Evolutionary conservation across 2,113 vertebrate species (phyloP).

Genomic region (Saccopteryx leptura): DNA sequence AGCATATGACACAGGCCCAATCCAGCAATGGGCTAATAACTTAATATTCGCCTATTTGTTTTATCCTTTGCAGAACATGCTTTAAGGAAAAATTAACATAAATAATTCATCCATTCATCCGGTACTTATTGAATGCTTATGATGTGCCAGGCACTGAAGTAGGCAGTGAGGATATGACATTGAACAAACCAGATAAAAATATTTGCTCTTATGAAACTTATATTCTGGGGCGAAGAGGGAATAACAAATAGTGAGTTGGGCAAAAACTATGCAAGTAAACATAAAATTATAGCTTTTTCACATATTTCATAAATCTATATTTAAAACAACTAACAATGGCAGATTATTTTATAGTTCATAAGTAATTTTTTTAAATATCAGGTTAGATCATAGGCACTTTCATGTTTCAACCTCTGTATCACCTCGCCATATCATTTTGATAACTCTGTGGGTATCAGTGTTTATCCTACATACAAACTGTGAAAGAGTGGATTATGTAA

Average conservation of each 20-base stretch:
- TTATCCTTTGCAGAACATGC: background rate
- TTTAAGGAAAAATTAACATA: constrained; percentile 43
- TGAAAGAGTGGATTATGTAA: background rate
- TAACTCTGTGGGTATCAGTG: background rate
- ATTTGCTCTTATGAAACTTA: background rate
- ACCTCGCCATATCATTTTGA: background rate
- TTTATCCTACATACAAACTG: background rate
- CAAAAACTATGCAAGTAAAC: constrained; percentile 35
- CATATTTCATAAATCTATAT: constrained; percentile 1
- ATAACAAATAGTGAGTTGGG: background rate
- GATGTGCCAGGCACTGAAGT: background rate
- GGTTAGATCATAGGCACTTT: background rate
- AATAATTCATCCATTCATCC: background rate
- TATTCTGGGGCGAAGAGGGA: background rate
- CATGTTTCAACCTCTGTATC: background rate
- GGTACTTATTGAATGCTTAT: background rate
- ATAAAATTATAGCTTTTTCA: constrained; percentile 33
- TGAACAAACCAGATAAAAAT: background rate
- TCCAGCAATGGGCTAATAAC: background rate
- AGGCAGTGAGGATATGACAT: background rate
- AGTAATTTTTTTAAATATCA: background rate
- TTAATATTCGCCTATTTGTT: background rate
- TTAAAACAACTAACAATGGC: constrained; percentile 42
- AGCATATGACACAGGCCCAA: background rate
- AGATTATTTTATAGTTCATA: constrained; percentile 35